Conservation (phyloP, 1,140 invertebrate species). For the Lamellibrachia luymesi region DNA sequence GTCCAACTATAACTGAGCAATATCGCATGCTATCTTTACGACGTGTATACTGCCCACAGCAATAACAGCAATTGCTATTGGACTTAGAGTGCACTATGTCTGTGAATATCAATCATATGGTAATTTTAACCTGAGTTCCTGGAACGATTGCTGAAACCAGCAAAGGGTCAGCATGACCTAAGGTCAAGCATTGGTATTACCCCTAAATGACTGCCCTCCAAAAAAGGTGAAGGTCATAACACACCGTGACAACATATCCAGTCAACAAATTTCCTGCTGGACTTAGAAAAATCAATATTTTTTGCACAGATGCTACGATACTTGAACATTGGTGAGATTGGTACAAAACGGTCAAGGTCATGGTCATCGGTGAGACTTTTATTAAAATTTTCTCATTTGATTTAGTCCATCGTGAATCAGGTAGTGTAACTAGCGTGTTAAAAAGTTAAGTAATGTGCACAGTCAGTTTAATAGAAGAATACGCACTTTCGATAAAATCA, state of each 20-base stretch:
- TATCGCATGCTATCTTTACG: background rate
- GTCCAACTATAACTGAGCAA: background rate
- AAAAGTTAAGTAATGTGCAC: no score
- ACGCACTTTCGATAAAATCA: no score
- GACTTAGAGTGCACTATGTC: background rate
- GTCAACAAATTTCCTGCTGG: background rate
- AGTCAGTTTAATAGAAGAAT: no score
- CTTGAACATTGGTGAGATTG: background rate
- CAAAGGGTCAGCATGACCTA: background rate
- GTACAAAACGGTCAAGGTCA: background rate
- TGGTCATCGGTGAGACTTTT: no score
- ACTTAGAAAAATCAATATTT: background rate
- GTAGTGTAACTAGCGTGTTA: no score
- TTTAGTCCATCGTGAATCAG: no score
- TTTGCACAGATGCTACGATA: background rate
- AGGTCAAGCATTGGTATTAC: background rate
- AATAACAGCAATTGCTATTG: background rate
- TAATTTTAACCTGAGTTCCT: background rate
- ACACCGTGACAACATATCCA: background rate
- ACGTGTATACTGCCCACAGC: background rate
- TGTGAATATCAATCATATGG: background rate
- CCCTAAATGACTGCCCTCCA: background rate
- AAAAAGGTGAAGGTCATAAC: background rate
- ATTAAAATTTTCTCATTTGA: no score
- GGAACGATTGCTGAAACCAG: background rate